Evolutionary conservation across 2,797 vertebrate genomes (phyloP).

Genomic region (Poliocrania exsul): DNA sequence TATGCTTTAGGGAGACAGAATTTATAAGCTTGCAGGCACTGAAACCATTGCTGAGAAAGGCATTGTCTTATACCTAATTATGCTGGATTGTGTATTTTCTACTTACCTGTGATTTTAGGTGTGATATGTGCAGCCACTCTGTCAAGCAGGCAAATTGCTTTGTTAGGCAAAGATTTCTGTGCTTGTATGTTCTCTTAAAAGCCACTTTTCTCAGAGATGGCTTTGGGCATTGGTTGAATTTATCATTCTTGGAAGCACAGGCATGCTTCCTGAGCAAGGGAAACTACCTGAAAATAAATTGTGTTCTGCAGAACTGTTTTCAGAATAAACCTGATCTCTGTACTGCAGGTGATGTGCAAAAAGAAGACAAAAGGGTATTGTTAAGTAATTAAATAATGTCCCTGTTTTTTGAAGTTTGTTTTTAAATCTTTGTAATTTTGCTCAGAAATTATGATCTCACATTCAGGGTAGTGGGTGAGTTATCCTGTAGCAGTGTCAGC

Average conservation of each 20-base stretch:
- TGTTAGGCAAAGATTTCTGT: not conserved
- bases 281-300: slow-evolving; percentile 12
- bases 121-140: not conserved
- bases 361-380: not conserved
- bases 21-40: slow-evolving; percentile 42
- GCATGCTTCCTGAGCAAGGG: not conserved
- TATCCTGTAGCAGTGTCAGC: not conserved
- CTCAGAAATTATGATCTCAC: not conserved
- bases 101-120: slow-evolving; percentile 23
- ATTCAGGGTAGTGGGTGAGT: not conserved
- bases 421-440: not conserved
- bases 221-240: slow-evolving; percentile 4
- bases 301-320: not conserved
- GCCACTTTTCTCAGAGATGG: slow-evolving; percentile 31
- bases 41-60: slow-evolving; percentile 75
- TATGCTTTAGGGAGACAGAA: not conserved
- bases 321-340: not conserved
- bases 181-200: not conserved
- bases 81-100: not conserved
- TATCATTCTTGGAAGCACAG: slow-evolving; percentile 18
- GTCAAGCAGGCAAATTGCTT: not conserved
- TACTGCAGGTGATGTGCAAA: not conserved
- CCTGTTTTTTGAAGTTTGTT: not conserved
- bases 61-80: slow-evolving; percentile 27
- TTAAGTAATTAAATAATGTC: not conserved